These are phyloP conservation scores for Furcula furcula DNA, from an alignment of 2,888 invertebrate genomes.

Conservation along the genomic window DNA sequence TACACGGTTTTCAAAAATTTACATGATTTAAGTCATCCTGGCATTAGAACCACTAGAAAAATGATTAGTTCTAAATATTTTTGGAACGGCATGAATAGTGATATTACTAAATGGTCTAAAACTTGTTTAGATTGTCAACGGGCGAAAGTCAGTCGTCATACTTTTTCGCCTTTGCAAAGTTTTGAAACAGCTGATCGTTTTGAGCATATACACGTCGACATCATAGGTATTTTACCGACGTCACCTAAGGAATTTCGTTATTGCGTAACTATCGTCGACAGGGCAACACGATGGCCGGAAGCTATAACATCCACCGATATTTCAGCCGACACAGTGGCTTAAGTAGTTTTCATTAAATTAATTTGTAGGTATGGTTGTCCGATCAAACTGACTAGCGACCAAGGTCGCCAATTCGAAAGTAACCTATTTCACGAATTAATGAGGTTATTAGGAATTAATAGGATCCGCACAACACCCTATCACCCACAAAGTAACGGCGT, in stretches of 20 bases:
- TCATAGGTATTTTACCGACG: conserved; percentile 12
- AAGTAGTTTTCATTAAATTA: conserved; percentile 22
- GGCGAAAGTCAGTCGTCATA: not conserved
- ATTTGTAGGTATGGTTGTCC: conserved; percentile 28
- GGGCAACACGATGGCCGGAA: conserved; percentile 32
- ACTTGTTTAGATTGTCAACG: no score
- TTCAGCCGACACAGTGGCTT: conserved; percentile 32
- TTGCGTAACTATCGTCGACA: conserved; percentile 18
- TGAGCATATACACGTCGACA: no score
- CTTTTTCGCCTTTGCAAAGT: not conserved
- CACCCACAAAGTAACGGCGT: conserved; percentile 25
- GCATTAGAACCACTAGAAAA: no score
- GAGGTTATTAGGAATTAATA: conserved; percentile 13
- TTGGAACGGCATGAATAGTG: no score
- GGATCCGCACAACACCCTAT: conserved; percentile 18
- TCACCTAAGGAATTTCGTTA: conserved; percentile 8
- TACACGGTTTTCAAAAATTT: no score
- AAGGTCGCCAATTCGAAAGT: conserved; percentile 20
- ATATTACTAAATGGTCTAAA: no score
- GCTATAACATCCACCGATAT: conserved; percentile 12
- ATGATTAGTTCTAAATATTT: no score
- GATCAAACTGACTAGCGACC: conserved; percentile 16
- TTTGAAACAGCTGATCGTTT: not conserved
- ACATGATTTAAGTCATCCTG: no score
- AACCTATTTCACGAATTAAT: conserved; percentile 6